Evolutionary conservation across 2,888 invertebrate genomes (phyloP).

Genomic region (Oscheius sp.): DNA sequence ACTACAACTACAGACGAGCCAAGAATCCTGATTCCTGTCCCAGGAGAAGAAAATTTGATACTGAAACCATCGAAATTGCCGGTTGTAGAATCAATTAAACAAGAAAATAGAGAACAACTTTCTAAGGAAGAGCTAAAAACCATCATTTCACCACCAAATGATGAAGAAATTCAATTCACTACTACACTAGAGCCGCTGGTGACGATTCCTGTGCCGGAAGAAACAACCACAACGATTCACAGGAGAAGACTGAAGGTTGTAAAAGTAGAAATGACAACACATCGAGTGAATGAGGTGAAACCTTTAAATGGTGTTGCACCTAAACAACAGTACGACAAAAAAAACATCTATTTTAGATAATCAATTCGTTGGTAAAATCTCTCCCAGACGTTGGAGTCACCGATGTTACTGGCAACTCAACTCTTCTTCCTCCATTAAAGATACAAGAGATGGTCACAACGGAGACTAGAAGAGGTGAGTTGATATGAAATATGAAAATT

Average conservation of each 20-base stretch:
- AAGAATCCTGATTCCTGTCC: not conserved
- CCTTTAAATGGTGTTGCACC: too few species aligned
- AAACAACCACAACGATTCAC: not conserved
- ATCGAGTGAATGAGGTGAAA: too few species aligned
- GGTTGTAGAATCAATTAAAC: not conserved
- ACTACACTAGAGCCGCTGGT: conserved; percentile 1
- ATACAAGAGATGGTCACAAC: too few species aligned
- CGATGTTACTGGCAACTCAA: too few species aligned
- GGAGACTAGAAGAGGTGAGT: too few species aligned
- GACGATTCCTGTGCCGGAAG: conserved; percentile 4
- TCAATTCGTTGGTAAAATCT: conserved; percentile 1
- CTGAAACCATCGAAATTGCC: not conserved
- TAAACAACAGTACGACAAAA: too few species aligned
- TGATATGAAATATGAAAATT: too few species aligned
- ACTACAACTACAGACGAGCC: conserved; percentile 3
- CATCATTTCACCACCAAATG: not conserved
- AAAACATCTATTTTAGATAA: not conserved
- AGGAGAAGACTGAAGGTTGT: not conserved
- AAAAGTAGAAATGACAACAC: too few species aligned
- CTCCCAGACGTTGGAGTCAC: not conserved
- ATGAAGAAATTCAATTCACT: not conserved
- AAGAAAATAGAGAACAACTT: not conserved
- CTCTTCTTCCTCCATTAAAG: too few species aligned
- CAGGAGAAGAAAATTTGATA: not conserved
- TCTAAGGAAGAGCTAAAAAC: not conserved